Base-by-base conservation (phyloP, 2,797 vertebrate genomes). In the Tarsius wallacei region DNA sequence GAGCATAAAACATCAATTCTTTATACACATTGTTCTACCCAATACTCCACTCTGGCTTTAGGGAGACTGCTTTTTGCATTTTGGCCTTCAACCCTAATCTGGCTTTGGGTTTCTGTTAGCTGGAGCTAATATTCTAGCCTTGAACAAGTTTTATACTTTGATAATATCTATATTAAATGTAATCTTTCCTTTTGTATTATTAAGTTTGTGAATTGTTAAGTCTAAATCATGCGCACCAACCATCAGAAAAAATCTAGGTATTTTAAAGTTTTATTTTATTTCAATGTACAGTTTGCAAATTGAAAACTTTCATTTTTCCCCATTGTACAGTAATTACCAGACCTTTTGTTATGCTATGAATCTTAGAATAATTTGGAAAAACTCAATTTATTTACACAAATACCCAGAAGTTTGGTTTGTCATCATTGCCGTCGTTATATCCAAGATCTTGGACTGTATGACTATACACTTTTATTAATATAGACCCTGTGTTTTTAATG, bases 1-100 rank as follows among this genome's bases (percentile, higher is more conserved):
- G 89, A 66, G 64, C 95, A 93, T 73, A 91, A 97, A 97, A 96
- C 96, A 89, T 59, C 88, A 95, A 71, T 94, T 97, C 82, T 96
- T 96, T 70, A 78, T 96, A 90, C 49, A 31, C 91, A 81, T 28
- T 91, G 53, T 78, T 66, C 90, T 77, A 17, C 21, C 55, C 81
- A 90, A 13, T 55, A 66, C 68, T 93, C 53, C 31, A 55, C 36
- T 95, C 90, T 22, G 71, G 1, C 81, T 97, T 95, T 96, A 87
- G 91, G 68, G 83, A 61, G 28, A 7, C 26, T 91, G 19, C 5
- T 0, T 85, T 97, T 91, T 33, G 7, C 21, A 57, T 74, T 74
- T 53, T 87, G 70, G 49, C 10, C 68, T 96, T 85, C 49, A 55
- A 2, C 61, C 70, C 31, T 96, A 66, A 82, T 47, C 77, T 80